These are phyloP conservation scores for Druon quercuslanigerum DNA, from an alignment of 1,140 invertebrate genomes.

Conservation along the genomic window DNA sequence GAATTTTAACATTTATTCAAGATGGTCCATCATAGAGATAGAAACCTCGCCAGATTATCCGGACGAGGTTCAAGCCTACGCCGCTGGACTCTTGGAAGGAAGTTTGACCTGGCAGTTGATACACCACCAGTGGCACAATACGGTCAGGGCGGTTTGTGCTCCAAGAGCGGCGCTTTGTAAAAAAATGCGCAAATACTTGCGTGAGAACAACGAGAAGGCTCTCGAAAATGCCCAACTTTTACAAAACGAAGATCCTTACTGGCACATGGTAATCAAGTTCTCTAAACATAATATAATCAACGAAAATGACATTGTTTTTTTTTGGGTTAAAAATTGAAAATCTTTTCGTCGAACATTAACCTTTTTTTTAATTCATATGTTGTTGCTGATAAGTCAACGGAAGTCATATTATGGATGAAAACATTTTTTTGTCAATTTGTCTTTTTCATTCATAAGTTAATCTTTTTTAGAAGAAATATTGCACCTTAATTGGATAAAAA, in stretches of 20 bases:
- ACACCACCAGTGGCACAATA: constrained; percentile 87
- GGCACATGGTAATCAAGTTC: constrained; percentile 84
- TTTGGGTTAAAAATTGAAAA: too few relatives aligned
- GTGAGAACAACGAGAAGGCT: constrained; percentile 80
- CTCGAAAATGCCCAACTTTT: constrained; percentile 76
- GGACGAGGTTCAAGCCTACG: constrained; percentile 88
- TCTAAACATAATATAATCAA: neutral
- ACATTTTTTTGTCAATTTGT: too few relatives aligned
- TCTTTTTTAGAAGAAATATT: too few relatives aligned
- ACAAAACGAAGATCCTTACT: constrained; percentile 80
- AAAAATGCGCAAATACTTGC: constrained; percentile 81
- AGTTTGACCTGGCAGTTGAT: constrained; percentile 88
- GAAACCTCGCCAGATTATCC: constrained; percentile 83
- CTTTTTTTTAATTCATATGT: too few relatives aligned
- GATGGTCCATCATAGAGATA: constrained; percentile 88
- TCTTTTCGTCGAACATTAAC: too few relatives aligned
- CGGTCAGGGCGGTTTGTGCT: constrained; percentile 83
- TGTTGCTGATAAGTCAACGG: too few relatives aligned
- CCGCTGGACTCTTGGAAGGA: constrained; percentile 93
- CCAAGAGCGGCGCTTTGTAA: constrained; percentile 82
- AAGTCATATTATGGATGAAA: too few relatives aligned
- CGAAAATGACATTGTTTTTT: too few relatives aligned
- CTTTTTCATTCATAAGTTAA: too few relatives aligned
- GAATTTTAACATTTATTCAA: constrained; percentile 58
- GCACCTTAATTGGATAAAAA: too few relatives aligned